Conservation (phyloP, 2,797 vertebrate species). For the Sebastes hopkinsi region DNA sequence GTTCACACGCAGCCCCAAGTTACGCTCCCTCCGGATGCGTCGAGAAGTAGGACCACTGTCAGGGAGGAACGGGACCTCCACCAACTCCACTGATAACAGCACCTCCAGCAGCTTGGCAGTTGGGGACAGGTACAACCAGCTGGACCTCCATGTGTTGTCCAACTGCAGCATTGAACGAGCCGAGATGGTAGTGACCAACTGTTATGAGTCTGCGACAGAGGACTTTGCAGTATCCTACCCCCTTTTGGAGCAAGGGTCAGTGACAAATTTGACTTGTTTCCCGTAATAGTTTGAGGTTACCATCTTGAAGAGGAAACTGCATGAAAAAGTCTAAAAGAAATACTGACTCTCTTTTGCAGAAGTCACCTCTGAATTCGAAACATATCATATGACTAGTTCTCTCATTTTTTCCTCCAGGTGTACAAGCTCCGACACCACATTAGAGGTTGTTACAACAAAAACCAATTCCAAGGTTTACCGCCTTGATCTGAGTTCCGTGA, state of each 20-base stretch:
- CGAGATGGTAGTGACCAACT: constrained; percentile 66
- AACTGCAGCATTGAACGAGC: constrained; percentile 48
- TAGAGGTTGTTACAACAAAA: constrained; percentile 49
- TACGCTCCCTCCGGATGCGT: neutral
- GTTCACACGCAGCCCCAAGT: neutral
- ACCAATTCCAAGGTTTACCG: constrained; percentile 61
- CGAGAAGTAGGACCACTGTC: neutral
- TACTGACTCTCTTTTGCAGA: constrained; percentile 3
- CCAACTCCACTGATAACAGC: neutral
- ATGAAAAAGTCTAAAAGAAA: neutral
- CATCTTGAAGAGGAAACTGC: neutral
- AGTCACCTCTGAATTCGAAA: neutral
- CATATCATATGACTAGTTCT: neutral
- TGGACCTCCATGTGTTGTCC: constrained; percentile 75
- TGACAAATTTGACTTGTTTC: neutral
- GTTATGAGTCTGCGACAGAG: constrained; percentile 52
- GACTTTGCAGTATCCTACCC: constrained; percentile 44
- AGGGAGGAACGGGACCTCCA: no score
- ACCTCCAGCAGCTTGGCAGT: fast-evolving
- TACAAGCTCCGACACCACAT: neutral
- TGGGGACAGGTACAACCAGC: neutral
- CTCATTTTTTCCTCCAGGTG: constrained; percentile 62
- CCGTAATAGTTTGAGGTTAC: neutral
- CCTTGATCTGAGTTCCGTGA: constrained; percentile 40
- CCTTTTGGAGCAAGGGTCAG: constrained; percentile 73